phyloP scores from a whole-genome alignment of 2,888 invertebrate genomes.

The Ethmia dodecea region DNA sequence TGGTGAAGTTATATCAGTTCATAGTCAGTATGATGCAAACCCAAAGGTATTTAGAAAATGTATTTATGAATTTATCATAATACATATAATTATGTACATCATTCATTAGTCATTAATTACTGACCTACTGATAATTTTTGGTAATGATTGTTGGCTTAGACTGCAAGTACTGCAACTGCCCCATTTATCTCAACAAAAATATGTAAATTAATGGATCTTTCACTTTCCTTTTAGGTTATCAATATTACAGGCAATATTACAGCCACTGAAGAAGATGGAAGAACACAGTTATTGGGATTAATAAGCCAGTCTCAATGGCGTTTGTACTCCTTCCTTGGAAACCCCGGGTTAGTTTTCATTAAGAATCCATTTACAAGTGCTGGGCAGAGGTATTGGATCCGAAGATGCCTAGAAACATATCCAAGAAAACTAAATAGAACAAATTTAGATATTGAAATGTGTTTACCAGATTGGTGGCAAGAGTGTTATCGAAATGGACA shows the following conservation, averaged over 20 bases:
- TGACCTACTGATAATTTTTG: too few species aligned
- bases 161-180: too few species aligned
- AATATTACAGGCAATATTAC: slow-evolving; percentile 3
- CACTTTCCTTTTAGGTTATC: background rate
- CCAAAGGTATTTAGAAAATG: too few species aligned
- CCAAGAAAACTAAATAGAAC: slow-evolving; percentile 84
- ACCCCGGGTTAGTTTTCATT: slow-evolving; percentile 88
- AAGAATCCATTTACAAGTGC: slow-evolving; percentile 87
- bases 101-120: too few species aligned
- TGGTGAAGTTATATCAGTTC: too few species aligned
- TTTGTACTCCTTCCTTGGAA: slow-evolving; percentile 75
- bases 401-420: slow-evolving; percentile 86
- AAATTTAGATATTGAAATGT: slow-evolving; percentile 79
- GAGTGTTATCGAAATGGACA: slow-evolving; percentile 62
- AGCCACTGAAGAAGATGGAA: slow-evolving; percentile 26
- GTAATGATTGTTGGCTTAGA: too few species aligned
- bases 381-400: slow-evolving; percentile 91
- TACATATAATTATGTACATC: too few species aligned
- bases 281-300: slow-evolving; percentile 43
- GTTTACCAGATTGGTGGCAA: slow-evolving; percentile 81
- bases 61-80: too few species aligned
- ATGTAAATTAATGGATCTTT: background rate
- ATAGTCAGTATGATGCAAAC: too few species aligned
- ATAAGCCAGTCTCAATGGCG: slow-evolving; percentile 73
- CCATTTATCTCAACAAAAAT: too few species aligned